Conservation (phyloP, 2,113 vertebrate species). For the Tragelaphus buxtoni region DNA sequence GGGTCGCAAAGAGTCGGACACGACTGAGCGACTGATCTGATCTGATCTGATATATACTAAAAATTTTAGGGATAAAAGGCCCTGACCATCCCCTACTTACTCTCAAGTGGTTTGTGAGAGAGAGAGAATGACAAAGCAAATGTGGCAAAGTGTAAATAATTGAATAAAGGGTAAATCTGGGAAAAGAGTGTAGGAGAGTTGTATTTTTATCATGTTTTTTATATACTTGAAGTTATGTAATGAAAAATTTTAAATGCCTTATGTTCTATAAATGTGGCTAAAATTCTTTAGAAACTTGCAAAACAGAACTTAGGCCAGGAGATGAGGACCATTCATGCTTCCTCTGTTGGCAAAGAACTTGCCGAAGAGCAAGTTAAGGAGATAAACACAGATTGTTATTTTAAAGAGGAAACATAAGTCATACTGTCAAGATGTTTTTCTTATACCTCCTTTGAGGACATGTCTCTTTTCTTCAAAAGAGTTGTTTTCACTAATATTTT, state of each 20-base stretch:
- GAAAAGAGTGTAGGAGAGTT: background rate
- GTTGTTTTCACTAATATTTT: slow-evolving; percentile 1
- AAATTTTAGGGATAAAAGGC: background rate
- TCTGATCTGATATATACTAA: background rate
- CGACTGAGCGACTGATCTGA: no score
- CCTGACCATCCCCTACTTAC: background rate
- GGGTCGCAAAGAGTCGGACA: no score
- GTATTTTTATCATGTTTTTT: background rate
- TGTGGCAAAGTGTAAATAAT: background rate
- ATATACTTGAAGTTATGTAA: background rate
- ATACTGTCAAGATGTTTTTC: background rate
- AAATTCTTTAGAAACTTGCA: slow-evolving; percentile 24
- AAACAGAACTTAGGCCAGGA: background rate
- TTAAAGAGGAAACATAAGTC: slow-evolving; percentile 13
- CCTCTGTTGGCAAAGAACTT: background rate
- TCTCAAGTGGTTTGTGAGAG: background rate
- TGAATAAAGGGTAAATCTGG: background rate
- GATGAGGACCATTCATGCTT: background rate
- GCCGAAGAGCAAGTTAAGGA: background rate
- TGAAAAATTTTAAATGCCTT: background rate
- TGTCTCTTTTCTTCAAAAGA: background rate
- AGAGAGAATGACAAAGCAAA: background rate
- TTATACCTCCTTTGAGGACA: background rate
- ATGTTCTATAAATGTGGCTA: background rate
- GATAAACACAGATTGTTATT: background rate